Evolutionary conservation across 2,888 invertebrate species (phyloP).

Genomic region (Ophion slaviceki): DNA sequence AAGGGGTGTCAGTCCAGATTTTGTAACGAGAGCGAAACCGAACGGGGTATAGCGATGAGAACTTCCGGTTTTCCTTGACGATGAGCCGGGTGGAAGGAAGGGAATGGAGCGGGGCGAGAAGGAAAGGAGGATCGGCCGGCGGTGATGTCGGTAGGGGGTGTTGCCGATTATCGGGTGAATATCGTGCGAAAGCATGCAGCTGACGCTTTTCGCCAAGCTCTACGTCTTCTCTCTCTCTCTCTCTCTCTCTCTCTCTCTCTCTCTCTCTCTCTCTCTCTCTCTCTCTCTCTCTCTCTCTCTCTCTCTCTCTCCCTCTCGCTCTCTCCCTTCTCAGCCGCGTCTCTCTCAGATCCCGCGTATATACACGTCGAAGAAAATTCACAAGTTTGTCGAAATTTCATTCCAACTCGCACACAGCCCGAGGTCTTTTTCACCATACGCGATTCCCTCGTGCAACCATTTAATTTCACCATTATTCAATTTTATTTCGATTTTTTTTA

Average conservation of each 20-base stretch:
- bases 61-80: slow-evolving; percentile 44
- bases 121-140: slow-evolving; percentile 5
- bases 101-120: background rate
- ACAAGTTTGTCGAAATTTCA: slow-evolving; percentile 42
- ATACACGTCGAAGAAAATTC: slow-evolving; percentile 44
- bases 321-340: slow-evolving; percentile 2
- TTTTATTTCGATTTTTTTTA: background rate
- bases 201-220: slow-evolving; percentile 77
- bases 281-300: background rate
- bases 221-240: slow-evolving; percentile 47
- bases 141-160: slow-evolving; percentile 63
- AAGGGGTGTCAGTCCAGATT: slow-evolving; percentile 25
- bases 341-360: background rate
- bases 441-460: slow-evolving; percentile 34
- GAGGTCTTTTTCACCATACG: background rate
- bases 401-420: slow-evolving; percentile 53
- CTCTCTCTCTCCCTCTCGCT: background rate
- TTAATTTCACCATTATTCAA: slow-evolving; percentile 15
- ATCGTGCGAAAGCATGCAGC: slow-evolving; percentile 80
- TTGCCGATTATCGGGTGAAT: slow-evolving; percentile 79
- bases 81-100: background rate
- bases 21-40: slow-evolving; percentile 49
- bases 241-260: background rate
- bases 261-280: background rate
- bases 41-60: slow-evolving; percentile 38